Conservation (phyloP, 2,888 invertebrate genomes). For the Nomada ferruginata region DNA sequence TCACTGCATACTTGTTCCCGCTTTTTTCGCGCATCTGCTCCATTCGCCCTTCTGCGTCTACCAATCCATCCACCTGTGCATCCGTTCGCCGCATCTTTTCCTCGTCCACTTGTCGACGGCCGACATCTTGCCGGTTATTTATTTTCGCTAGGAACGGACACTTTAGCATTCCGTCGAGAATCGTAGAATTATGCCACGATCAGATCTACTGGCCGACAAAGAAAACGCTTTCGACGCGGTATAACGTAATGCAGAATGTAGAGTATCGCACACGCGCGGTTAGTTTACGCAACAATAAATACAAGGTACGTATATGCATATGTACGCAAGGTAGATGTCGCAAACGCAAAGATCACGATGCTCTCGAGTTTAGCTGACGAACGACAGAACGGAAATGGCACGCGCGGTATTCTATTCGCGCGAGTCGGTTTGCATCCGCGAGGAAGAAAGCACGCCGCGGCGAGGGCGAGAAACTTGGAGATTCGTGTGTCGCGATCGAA, state of each 20-base stretch:
- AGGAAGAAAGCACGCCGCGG: neutral
- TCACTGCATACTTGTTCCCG: neutral
- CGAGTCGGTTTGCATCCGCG: neutral
- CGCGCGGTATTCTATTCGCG: constrained; percentile 22
- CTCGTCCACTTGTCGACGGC: too few species aligned
- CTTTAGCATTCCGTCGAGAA: too few species aligned
- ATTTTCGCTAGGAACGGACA: too few species aligned
- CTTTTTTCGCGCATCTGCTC: constrained; percentile 3
- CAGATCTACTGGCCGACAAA: too few species aligned
- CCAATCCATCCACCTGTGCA: neutral
- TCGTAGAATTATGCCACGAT: too few species aligned
- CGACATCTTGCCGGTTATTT: too few species aligned
- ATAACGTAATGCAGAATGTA: constrained; percentile 16
- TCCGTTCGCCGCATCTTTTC: neutral
- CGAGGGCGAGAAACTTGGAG: neutral
- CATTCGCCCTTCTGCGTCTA: neutral
- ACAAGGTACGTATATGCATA: neutral
- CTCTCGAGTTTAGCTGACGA: constrained; percentile 46
- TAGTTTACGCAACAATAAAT: constrained; percentile 39
- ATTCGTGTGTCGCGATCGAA: neutral
- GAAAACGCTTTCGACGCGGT: too few species aligned
- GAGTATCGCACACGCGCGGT: constrained; percentile 32
- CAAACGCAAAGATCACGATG: constrained; percentile 51
- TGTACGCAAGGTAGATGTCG: constrained; percentile 43
- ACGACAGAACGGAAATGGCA: constrained; percentile 12